A percentile compares a stretch with the other conserved stretches of the same genome.
These are phyloP conservation scores for Lindbergichthys nudifrons DNA, from an alignment of 2,797 vertebrate species.

Conservation along the genomic window DNA sequence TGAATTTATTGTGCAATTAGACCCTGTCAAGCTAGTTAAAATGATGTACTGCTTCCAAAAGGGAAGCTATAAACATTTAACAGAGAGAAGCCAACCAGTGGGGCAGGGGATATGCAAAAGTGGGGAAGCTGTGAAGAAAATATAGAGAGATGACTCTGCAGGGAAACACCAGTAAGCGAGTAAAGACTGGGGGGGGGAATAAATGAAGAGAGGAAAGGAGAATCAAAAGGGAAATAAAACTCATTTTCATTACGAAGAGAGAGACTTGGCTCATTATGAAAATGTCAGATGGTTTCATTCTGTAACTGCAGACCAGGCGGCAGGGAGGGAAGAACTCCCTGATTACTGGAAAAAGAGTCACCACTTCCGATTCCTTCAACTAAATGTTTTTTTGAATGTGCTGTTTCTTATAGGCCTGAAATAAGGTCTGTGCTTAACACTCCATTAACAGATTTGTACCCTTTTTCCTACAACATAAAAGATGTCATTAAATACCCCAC, in stretches of 20 bases:
- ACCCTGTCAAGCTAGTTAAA: not conserved
- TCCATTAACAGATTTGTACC: no score
- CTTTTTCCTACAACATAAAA: no score
- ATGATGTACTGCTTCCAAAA: slow-evolving; percentile 18
- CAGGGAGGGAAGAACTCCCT: not conserved
- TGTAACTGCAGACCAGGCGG: not conserved
- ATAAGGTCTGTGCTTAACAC: no score
- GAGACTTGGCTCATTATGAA: slow-evolving; percentile 16
- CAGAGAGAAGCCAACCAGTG: not conserved
- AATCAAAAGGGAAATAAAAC: not conserved
- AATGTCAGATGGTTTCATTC: not conserved
- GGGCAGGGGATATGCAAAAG: slow-evolving; percentile 17
- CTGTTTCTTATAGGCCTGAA: no score
- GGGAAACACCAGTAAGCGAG: slow-evolving; percentile 13
- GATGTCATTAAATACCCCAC: no score
- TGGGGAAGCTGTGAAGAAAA: not conserved
- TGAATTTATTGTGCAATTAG: slow-evolving; percentile 12
- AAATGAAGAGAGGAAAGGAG: not conserved
- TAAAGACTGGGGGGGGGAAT: not conserved
- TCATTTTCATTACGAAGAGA: not conserved
- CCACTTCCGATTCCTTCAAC: no score
- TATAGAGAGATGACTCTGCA: not conserved
- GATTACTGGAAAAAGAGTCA: not conserved
- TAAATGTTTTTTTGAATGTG: no score
- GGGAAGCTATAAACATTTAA: slow-evolving; percentile 14